These are phyloP conservation scores for Rhineura floridana DNA, from an alignment of 2,113 vertebrate genomes.

Conservation along the genomic window DNA sequence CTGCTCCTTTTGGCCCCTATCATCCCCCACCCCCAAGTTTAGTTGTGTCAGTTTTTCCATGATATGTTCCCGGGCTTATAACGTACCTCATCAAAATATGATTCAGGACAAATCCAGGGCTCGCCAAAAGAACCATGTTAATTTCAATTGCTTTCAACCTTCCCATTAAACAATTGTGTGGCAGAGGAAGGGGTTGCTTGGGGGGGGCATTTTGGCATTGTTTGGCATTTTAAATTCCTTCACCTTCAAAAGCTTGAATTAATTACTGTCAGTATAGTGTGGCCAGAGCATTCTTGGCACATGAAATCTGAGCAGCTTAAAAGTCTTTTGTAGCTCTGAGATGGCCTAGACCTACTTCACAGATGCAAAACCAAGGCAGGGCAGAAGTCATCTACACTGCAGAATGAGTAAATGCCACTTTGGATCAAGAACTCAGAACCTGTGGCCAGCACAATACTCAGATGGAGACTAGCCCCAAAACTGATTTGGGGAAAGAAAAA, in stretches of 20 bases:
- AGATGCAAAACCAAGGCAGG: neutral
- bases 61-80: conserved; percentile 69
- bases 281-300: neutral
- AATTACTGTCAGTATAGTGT: neutral
- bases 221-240: neutral
- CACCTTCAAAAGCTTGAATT: neutral
- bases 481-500: no score
- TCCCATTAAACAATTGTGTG: no score
- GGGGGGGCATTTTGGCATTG: no score
- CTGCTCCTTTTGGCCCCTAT: conserved; percentile 43
- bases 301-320: neutral
- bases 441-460: neutral
- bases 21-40: conserved; percentile 14
- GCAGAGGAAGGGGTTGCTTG: no score
- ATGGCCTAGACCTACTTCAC: neutral
- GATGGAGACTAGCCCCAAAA: neutral
- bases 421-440: neutral
- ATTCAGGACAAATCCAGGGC: conserved; percentile 64
- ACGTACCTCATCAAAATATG: conserved; percentile 68
- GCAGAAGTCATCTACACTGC: neutral
- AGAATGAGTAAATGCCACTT: neutral
- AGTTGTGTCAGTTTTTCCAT: conserved; percentile 78
- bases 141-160: neutral
- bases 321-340: neutral
- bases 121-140: conserved; percentile 26